phyloP scores from a whole-genome alignment of 2,797 vertebrate species.

The Gallinago stenura region DNA sequence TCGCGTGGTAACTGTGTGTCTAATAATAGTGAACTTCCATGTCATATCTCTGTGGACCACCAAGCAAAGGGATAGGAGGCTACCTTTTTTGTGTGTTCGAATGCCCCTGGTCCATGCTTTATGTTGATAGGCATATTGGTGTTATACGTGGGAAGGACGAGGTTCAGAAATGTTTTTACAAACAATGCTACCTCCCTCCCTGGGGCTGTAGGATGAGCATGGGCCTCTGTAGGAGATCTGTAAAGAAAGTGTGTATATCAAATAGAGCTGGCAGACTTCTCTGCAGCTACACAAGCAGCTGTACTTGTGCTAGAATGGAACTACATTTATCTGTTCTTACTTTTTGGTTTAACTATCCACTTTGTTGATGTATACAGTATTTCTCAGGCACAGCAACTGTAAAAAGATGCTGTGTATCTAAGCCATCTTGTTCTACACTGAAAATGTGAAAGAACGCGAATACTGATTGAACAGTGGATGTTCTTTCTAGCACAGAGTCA shows the following conservation, averaged over 20 bases:
- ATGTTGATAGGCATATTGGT: not conserved
- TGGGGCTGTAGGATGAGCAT: not conserved
- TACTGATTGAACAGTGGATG: not conserved
- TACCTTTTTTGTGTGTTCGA: not conserved
- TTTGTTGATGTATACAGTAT: not conserved
- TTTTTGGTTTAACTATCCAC: not conserved
- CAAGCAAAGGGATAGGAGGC: not conserved
- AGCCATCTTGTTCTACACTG: not conserved
- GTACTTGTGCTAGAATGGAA: not conserved
- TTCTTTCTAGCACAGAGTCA: not conserved
- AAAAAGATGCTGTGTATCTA: not conserved
- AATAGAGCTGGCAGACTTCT: not conserved
- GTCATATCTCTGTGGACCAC: not conserved
- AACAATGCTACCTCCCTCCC: not conserved
- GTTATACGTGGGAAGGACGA: not conserved
- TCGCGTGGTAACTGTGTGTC: not conserved
- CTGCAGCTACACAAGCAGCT: not conserved
- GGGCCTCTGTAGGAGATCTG: not conserved
- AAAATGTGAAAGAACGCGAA: not conserved
- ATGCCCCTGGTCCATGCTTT: not conserved
- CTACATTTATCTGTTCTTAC: not conserved
- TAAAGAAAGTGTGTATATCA: accelerated
- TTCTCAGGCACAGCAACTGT: not conserved
- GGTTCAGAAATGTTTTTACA: not conserved
- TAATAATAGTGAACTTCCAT: not conserved